Evolutionary conservation across 2,113 vertebrate species (phyloP).

Genomic region (Pelusios castaneus): DNA sequence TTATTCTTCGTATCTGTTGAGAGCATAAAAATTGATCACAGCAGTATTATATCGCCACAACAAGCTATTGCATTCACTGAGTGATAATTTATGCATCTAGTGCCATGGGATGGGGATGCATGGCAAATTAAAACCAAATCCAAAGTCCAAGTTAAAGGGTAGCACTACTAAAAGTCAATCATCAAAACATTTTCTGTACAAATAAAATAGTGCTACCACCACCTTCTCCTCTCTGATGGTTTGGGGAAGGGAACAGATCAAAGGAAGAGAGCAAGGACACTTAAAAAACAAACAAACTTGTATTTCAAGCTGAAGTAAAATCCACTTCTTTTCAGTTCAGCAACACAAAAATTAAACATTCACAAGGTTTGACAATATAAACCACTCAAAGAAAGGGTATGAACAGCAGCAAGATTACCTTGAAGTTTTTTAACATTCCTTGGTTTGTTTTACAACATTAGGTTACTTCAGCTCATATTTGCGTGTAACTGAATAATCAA

Average conservation of each 20-base stretch:
- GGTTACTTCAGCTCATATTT: background rate
- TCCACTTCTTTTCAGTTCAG: background rate
- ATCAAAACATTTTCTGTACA: background rate
- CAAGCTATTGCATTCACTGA: background rate
- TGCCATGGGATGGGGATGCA: background rate
- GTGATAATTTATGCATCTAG: background rate
- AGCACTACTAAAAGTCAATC: background rate
- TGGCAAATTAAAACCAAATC: background rate
- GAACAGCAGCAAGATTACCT: background rate
- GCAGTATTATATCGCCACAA: background rate
- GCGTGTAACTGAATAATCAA: background rate
- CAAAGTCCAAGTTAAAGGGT: background rate
- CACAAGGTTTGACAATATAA: background rate
- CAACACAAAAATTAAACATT: background rate
- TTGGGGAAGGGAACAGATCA: background rate
- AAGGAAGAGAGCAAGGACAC: background rate
- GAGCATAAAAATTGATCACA: background rate
- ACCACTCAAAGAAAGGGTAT: background rate
- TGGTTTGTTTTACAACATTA: background rate
- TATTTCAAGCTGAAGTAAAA: conserved; percentile 6
- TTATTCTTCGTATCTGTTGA: background rate
- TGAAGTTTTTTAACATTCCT: background rate
- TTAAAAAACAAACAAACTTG: background rate
- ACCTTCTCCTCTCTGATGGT: background rate
- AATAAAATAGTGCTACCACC: background rate